Base-by-base conservation (phyloP, 2,888 invertebrate species). In the Drosophila monieri region DNA sequence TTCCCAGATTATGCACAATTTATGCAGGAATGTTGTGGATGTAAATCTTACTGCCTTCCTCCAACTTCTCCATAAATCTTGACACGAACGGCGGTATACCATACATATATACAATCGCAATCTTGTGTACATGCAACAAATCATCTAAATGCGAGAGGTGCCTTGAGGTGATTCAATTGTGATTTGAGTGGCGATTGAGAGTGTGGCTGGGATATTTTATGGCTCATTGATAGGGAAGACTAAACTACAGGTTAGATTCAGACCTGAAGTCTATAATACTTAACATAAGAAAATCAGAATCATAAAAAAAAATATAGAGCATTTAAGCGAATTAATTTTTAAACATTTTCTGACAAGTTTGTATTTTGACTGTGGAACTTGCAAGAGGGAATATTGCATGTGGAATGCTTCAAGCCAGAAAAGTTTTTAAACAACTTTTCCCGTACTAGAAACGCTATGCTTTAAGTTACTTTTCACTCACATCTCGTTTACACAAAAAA, bases 1-100 rank as follows among this genome's bases (percentile, higher is more conserved):
- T 53, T 35, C 37, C 49, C 68, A 53, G 87, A 84, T 86, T 84
- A 80, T 81, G 12, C 18, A 58, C 61, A 88, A 86, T 84, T 88
- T 88, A 88, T 88, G 80, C 88, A 65, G 49, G 74, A 79, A 71
- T 77, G 62, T 77, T 58, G 66, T 18, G 53, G 1, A 41, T n/a
- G 23, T 14, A 27, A 48, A 18, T 35, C n/a, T 14, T n/a, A 14
- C 30, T 32, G 14, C 32, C 51, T 18, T 37, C 37, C 37, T 25
- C 25, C 3, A 30, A 21, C 35, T 65, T 52, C 12, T 5, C 64
- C 73, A 87, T 85, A 87, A 85, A 81, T 87, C 85, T 70, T 78
- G 61, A 62, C 85, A 74, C 77, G 66, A 78, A 71, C 73, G 64
- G 68, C 67, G 61, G 54, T 25, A 61, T 47, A 30, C 58, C 43